A percentile compares a stretch with the other conserved stretches of the same genome.
These are phyloP conservation scores for Baryphthengus martii DNA, from an alignment of 2,113 vertebrate genomes.

Conservation along the genomic window DNA sequence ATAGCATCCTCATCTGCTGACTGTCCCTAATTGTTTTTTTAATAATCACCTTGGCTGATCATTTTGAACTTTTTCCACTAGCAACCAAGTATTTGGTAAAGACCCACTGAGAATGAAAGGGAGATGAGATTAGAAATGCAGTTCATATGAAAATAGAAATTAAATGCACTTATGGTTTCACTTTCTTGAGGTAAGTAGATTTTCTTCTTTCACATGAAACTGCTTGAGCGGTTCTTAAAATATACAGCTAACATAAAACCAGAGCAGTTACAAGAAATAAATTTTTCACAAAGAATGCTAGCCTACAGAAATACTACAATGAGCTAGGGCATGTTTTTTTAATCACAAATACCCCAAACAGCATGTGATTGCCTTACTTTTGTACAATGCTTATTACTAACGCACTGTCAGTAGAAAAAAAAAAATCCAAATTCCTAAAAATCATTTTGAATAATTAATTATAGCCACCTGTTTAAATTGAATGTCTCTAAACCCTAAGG, in stretches of 20 bases:
- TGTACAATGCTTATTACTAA: slow-evolving; percentile 33
- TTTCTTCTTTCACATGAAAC: slow-evolving; percentile 64
- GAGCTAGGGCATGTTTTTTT: slow-evolving; percentile 39
- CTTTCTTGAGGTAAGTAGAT: slow-evolving; percentile 49
- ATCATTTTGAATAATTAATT: slow-evolving; percentile 51
- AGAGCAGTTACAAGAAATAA: slow-evolving; percentile 49
- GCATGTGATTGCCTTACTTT: slow-evolving; percentile 40
- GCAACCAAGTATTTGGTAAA: not conserved
- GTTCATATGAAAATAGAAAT: slow-evolving; percentile 45
- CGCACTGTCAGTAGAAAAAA: slow-evolving; percentile 20
- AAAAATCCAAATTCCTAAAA: slow-evolving; percentile 22
- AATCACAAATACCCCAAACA: slow-evolving; percentile 42
- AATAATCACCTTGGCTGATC: not conserved
- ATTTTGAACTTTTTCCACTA: not conserved
- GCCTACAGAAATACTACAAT: slow-evolving; percentile 40
- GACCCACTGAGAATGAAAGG: not conserved
- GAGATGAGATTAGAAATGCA: not conserved
- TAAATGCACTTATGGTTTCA: slow-evolving; percentile 41
- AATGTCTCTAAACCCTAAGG: slow-evolving; percentile 44
- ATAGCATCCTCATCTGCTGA: not conserved
- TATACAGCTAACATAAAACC: slow-evolving; percentile 39
- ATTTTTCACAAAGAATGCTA: slow-evolving; percentile 47
- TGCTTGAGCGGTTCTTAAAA: slow-evolving; percentile 45
- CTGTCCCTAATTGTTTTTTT: not conserved
- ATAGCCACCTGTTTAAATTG: slow-evolving; percentile 59